Percentiles rank a stretch among this genome's conserved stretches.
Conservation (phyloP, 2,797 vertebrate genomes). For the Xenopus petersii region DNA sequence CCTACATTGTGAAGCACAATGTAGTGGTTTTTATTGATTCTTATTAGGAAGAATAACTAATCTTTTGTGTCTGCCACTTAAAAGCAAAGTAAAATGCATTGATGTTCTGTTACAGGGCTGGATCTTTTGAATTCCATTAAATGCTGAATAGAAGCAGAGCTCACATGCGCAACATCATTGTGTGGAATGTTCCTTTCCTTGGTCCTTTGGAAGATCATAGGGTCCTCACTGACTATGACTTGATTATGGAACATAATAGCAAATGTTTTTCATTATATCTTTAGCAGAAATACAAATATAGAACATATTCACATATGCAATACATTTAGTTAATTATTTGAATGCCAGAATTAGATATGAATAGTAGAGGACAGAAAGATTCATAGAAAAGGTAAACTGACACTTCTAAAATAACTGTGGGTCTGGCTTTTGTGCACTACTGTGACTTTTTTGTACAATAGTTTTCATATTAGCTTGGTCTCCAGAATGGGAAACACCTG, state of each 20-base stretch:
- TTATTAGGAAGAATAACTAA: slow-evolving; percentile 32
- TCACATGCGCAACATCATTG: neutral
- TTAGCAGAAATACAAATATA: neutral
- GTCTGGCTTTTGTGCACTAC: too few species aligned
- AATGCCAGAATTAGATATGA: too few species aligned
- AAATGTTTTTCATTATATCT: neutral
- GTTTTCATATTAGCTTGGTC: too few species aligned
- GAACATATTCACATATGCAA: neutral
- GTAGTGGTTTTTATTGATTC: slow-evolving; percentile 25
- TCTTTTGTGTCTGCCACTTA: slow-evolving; percentile 20
- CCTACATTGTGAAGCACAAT: slow-evolving; percentile 14
- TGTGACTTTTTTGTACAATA: too few species aligned
- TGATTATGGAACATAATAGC: neutral
- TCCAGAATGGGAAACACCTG: too few species aligned
- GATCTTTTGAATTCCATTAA: slow-evolving; percentile 14
- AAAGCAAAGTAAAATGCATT: slow-evolving; percentile 26
- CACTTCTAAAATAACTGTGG: too few species aligned
- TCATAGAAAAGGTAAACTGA: too few species aligned
- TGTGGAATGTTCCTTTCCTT: neutral
- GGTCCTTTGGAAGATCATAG: neutral
- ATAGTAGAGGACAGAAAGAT: too few species aligned
- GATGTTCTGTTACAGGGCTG: neutral
- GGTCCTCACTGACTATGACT: neutral
- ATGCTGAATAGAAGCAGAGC: neutral
- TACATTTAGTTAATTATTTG: neutral